A percentile compares a stretch with the other conserved stretches of the same genome.
These are phyloP conservation scores for Callipepla californica DNA, from an alignment of 2,113 vertebrate species.

Conservation along the genomic window DNA sequence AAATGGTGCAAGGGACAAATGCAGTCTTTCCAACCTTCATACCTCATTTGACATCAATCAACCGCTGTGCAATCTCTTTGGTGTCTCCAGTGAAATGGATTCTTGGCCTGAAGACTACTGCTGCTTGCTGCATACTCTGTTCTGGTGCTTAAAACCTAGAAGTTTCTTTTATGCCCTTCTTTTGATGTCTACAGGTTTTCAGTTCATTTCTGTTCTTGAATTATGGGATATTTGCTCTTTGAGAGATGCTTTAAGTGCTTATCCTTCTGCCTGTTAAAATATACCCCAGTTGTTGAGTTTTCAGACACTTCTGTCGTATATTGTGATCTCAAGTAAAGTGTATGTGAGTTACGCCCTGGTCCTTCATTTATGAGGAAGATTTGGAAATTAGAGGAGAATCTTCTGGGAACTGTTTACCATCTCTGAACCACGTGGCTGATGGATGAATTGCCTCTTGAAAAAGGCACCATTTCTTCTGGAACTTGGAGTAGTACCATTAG, in stretches of 20 bases:
- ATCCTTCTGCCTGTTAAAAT: background rate
- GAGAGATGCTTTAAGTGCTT: background rate
- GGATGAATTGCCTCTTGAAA: background rate
- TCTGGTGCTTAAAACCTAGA: background rate
- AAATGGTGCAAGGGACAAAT: background rate
- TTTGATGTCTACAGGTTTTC: background rate
- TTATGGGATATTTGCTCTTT: background rate
- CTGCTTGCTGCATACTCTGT: background rate
- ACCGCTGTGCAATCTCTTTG: background rate
- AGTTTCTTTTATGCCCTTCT: background rate
- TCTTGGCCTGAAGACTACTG: background rate
- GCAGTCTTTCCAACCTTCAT: background rate
- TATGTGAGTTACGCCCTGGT: background rate
- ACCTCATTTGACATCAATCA: background rate
- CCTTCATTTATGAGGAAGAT: background rate
- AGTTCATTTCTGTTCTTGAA: background rate
- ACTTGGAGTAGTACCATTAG: background rate
- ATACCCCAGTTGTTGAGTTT: background rate
- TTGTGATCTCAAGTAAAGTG: background rate
- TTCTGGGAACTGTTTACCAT: background rate
- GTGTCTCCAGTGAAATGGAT: background rate
- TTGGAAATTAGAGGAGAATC: background rate
- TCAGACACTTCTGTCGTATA: background rate
- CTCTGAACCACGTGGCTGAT: background rate
- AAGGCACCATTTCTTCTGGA: background rate